Evolutionary conservation across 2,797 vertebrate species (phyloP), one percentile per base, ranked within the genome.

Genomic region (Astyanax mexicanus): DNA sequence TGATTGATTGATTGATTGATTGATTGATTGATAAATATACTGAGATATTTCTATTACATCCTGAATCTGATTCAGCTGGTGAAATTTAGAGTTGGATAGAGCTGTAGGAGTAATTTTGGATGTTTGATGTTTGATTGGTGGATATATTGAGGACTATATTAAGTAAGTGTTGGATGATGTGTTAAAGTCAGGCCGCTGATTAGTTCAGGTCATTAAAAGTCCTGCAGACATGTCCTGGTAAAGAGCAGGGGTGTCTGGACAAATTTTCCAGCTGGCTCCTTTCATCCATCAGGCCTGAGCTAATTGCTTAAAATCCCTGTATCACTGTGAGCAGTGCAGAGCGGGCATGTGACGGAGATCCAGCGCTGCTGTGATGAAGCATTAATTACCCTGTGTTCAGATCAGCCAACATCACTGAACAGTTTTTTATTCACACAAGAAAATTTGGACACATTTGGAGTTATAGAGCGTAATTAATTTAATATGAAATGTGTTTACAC

Each of bases 281-380:
- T 44, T 45, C 40, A 65, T 65, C 62, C 62, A 65, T 47, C 62
- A n/a, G 25, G 13, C 25, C 42, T n/a, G 13, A 8, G 10, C 49
- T 52, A 13, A 64, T 44, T 44, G 38, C 38, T 44, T 44, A 64
- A 64, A 65, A 47, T 65, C 27, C 8, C 15, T 42, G 45, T 7
- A 65, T 17, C 19, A 15, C 47, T 66, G 72, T 45, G n/a, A n/a
- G n/a, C 49, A 44, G 51, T 23, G 57, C 49, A 44, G 10, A 52
- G 40, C 54, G 38, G 61, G 23, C 51, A 10, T 74, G 57, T 57
- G 72, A 25, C 27, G 44, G 51, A 47, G 65, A 29, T 65, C 65
- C 44, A 69, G 35, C 40, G 40, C 13, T 11, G 38, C 40, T 45
- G 62, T 65, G 62, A 27, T 65, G 62, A 45, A 29, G 62, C 62